Evolutionary conservation across 2,797 vertebrate genomes (phyloP).

Genomic region (Gorsachius magnificus): DNA sequence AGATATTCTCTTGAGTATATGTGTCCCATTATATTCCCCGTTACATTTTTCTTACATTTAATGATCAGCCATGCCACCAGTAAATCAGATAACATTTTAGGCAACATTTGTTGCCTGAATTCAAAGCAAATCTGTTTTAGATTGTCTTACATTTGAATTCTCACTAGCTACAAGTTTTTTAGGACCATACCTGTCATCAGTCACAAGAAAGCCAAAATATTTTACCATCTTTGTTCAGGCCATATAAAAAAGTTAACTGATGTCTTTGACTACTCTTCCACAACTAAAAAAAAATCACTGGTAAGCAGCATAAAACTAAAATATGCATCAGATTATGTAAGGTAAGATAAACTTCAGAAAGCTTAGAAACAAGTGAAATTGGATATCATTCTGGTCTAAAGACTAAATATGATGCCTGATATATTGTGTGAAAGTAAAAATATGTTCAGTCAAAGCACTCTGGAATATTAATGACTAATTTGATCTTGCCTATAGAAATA

Average conservation of each 20-base stretch:
- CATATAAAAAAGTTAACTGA: neutral
- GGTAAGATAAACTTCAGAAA: neutral
- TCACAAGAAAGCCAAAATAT: neutral
- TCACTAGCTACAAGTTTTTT: neutral
- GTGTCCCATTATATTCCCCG: neutral
- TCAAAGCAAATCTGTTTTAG: neutral
- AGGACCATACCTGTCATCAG: neutral
- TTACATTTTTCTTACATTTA: neutral
- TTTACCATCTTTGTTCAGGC: neutral
- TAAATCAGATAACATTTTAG: neutral
- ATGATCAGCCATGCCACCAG: neutral
- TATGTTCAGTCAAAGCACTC: neutral
- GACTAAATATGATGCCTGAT: neutral
- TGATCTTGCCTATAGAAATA: neutral
- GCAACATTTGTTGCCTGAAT: neutral
- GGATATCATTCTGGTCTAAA: neutral
- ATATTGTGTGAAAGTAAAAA: neutral
- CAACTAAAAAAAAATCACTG: neutral
- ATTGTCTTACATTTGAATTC: neutral
- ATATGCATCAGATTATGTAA: neutral
- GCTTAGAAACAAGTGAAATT: neutral
- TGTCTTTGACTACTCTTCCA: neutral
- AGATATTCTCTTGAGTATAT: neutral
- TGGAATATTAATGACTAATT: neutral
- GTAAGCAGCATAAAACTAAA: neutral